A percentile compares a stretch with the other conserved stretches of the same genome.
Conservation (phyloP, 2,797 vertebrate species). For the Anniella stebbinsi region DNA sequence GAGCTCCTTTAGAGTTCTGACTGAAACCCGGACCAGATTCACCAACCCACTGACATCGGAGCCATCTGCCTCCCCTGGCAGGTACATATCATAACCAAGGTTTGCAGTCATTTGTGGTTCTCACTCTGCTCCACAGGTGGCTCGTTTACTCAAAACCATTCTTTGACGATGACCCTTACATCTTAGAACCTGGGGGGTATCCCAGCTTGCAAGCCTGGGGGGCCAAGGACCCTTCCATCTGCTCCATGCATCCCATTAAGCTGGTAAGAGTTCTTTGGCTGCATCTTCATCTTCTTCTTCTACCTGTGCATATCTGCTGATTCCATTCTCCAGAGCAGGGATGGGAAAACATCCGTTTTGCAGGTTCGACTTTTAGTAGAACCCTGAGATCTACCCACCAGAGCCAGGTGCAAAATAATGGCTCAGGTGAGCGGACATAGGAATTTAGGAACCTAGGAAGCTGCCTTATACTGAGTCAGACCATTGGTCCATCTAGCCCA, state of each 20-base stretch:
- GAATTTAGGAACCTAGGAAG: too few species aligned
- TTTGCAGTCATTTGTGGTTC: not conserved
- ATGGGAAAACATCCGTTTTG: not conserved
- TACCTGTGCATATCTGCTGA: not conserved
- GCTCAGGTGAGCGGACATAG: not conserved
- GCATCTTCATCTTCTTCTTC: not conserved
- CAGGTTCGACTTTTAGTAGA: not conserved
- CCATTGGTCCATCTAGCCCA: too few species aligned
- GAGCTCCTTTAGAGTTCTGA: too few species aligned
- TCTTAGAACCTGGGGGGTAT: conserved; percentile 93
- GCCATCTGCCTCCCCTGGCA: too few species aligned
- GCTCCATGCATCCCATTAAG: conserved; percentile 91
- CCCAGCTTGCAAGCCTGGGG: conserved; percentile 88
- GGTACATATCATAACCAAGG: not conserved
- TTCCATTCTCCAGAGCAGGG: not conserved
- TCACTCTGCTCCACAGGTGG: conserved; percentile 83
- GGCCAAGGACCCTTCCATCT: conserved; percentile 85
- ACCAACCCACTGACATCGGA: too few species aligned
- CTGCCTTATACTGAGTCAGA: too few species aligned
- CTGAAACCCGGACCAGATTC: too few species aligned
- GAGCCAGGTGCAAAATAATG: not conserved
- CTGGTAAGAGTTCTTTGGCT: conserved; percentile 81
- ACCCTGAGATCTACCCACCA: too few species aligned
- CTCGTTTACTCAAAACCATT: conserved; percentile 91
- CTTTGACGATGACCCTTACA: conserved; percentile 88